Percentiles rank a stretch among this genome's conserved stretches.
phyloP scores from a whole-genome alignment of 2,888 invertebrate genomes.

The Dryocosmus kuriphilus region DNA sequence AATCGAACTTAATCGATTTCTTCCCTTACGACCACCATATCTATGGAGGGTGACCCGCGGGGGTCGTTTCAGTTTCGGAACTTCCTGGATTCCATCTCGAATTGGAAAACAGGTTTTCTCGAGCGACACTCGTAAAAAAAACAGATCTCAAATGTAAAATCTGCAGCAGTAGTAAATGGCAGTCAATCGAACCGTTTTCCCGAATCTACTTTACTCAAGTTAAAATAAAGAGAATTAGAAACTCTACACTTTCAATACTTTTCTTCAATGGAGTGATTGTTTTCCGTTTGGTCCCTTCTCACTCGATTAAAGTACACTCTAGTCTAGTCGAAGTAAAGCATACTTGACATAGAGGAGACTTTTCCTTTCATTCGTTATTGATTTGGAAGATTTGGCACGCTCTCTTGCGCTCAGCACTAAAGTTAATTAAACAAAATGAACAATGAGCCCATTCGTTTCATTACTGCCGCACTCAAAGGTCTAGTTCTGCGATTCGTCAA shows the following conservation, averaged over 20 bases:
- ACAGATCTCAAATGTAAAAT: constrained; percentile 27
- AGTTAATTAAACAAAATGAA: constrained; percentile 4
- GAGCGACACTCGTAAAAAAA: constrained; percentile 31
- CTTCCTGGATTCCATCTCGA: constrained; percentile 14
- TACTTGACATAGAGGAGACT: background rate
- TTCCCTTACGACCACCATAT: constrained; percentile 26
- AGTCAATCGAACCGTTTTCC: constrained; percentile 43
- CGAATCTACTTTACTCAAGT: constrained; percentile 28
- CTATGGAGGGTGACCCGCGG: constrained; percentile 14
- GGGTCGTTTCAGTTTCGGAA: constrained; percentile 38
- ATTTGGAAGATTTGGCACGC: background rate
- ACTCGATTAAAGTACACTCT: background rate
- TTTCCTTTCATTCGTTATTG: background rate
- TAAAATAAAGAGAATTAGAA: background rate
- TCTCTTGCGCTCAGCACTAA: background rate
- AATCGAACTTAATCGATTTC: constrained; percentile 46
- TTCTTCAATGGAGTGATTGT: background rate
- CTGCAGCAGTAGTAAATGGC: constrained; percentile 16
- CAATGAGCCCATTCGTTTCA: constrained; percentile 48
- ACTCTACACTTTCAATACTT: background rate
- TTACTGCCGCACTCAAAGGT: constrained; percentile 37
- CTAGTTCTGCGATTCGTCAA: background rate
- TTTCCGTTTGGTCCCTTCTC: background rate
- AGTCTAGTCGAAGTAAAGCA: background rate
- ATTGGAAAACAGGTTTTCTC: constrained; percentile 29